Percentiles rank a stretch among this genome's conserved stretches.
These are phyloP conservation scores for Potamarius usumacintae DNA, from an alignment of 2,113 vertebrate species.

Conservation along the genomic window DNA sequence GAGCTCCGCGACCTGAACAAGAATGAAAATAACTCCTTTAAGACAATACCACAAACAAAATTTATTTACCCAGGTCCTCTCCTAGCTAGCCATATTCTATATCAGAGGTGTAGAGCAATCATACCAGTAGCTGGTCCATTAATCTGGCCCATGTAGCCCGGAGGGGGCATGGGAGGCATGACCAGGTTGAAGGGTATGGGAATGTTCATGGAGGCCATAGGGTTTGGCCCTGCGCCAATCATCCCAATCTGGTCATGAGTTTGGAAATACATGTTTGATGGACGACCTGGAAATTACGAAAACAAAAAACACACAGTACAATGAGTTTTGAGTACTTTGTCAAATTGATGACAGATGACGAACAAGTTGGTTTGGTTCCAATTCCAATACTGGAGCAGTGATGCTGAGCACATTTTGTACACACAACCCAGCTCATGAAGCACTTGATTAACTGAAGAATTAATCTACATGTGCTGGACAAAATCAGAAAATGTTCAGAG, in stretches of 20 bases:
- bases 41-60: neutral
- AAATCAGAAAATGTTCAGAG: neutral
- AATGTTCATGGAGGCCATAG: conserved; percentile 92
- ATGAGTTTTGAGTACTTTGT: neutral
- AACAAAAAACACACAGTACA: neutral
- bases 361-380: neutral
- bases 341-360: neutral
- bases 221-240: conserved; percentile 90
- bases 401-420: neutral
- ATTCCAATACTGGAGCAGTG: neutral
- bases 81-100: neutral
- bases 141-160: conserved; percentile 89
- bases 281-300: conserved; percentile 75
- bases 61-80: neutral
- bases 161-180: conserved; percentile 95
- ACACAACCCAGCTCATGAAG: neutral
- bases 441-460: neutral
- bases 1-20: conserved; percentile 83
- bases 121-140: conserved; percentile 90
- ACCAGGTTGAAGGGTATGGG: conserved; percentile 97
- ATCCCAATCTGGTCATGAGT: conserved; percentile 98
- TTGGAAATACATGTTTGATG: conserved; percentile 98
- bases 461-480: neutral
- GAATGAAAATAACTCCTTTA: neutral
- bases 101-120: neutral